Conservation (phyloP, 2,113 vertebrate genomes). For the Girardinichthys multiradiatus region DNA sequence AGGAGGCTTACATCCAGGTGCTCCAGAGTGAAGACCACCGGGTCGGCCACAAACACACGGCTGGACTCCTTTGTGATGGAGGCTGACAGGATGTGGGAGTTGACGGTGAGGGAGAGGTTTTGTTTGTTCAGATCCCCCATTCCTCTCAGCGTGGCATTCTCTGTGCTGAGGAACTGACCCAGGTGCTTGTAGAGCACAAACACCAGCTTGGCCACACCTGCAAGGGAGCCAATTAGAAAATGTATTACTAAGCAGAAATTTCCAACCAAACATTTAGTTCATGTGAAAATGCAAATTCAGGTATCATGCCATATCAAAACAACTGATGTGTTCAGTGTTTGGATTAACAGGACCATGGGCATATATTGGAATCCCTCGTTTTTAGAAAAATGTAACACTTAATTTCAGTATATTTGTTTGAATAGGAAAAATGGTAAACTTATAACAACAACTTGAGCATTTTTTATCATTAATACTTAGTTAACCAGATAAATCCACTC, state of each 20-base stretch:
- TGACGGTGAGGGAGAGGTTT: conserved; percentile 94
- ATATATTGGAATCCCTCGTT: too few relatives aligned
- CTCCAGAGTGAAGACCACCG: conserved; percentile 93
- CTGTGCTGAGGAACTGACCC: conserved; percentile 95
- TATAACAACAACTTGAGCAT: background rate
- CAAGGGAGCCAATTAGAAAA: conserved; percentile 18
- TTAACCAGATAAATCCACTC: too few relatives aligned
- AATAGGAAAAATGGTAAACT: background rate
- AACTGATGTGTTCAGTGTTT: background rate
- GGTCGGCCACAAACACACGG: conserved; percentile 94
- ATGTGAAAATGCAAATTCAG: background rate
- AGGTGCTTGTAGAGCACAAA: conserved; percentile 98
- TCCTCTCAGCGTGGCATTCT: conserved; percentile 93
- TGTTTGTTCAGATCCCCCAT: conserved; percentile 83
- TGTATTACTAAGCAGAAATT: conserved; percentile 13
- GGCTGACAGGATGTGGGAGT: conserved; percentile 96
- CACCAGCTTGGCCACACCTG: conserved; percentile 96
- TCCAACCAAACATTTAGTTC: background rate
- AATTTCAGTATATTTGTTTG: background rate
- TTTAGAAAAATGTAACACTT: too few relatives aligned
- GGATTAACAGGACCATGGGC: background rate
- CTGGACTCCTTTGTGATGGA: conserved; percentile 99
- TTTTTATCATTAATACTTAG: background rate
- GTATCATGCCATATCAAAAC: background rate
- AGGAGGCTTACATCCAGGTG: conserved; percentile 94